These are phyloP conservation scores for Agriopis leucophaearia DNA, from an alignment of 2,888 invertebrate species.

Conservation along the genomic window DNA sequence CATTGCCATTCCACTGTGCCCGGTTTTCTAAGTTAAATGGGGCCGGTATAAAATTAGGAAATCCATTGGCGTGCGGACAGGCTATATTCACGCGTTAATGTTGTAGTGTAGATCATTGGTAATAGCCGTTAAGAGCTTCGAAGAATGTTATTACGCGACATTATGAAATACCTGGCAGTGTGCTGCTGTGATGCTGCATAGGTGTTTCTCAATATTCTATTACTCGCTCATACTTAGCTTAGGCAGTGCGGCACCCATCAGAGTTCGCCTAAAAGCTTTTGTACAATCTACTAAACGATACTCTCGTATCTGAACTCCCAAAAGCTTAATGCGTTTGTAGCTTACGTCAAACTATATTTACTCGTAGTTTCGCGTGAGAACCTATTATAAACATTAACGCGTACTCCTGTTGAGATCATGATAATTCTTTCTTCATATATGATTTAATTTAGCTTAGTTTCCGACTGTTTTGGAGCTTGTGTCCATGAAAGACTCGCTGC, in stretches of 20 bases:
- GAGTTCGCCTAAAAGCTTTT: slow-evolving; percentile 67
- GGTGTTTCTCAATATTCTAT: slow-evolving; percentile 54
- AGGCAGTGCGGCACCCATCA: slow-evolving; percentile 50
- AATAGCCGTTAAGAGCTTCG: slow-evolving; percentile 54
- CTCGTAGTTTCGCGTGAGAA: slow-evolving; percentile 14
- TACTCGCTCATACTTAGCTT: slow-evolving; percentile 49
- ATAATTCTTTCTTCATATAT: neutral
- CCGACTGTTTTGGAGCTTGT: neutral
- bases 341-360: slow-evolving; percentile 28
- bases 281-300: slow-evolving; percentile 58
- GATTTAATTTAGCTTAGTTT: neutral
- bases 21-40: slow-evolving; percentile 42
- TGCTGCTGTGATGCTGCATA: slow-evolving; percentile 47
- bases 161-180: slow-evolving; percentile 50
- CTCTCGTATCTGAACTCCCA: slow-evolving; percentile 42
- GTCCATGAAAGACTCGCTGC: too few species aligned
- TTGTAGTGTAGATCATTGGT: slow-evolving; percentile 58
- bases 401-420: neutral
- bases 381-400: slow-evolving; percentile 5
- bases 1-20: slow-evolving; percentile 49
- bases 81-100: slow-evolving; percentile 45
- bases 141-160: slow-evolving; percentile 56
- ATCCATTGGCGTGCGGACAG: slow-evolving; percentile 39
- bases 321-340: slow-evolving; percentile 46
- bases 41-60: slow-evolving; percentile 42